A percentile compares a stretch with the other conserved stretches of the same genome.
Evolutionary conservation across 2,113 vertebrate genomes (phyloP).

Genomic region (Thomomys bottae): DNA sequence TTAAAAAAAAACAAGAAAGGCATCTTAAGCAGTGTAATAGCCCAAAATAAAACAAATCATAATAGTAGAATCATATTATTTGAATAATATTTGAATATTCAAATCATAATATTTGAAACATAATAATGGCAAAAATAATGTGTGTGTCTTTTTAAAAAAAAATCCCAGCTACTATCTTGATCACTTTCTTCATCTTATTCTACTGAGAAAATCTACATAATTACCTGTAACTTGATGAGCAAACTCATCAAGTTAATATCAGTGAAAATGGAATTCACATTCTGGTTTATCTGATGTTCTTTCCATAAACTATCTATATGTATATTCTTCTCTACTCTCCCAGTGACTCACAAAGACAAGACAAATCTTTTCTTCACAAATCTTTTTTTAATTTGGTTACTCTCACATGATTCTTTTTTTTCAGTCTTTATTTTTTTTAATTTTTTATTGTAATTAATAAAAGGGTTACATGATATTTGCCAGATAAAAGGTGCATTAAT

Average conservation of each 20-base stretch:
- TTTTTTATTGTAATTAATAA: too few relatives aligned
- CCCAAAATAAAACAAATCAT: conserved; percentile 1
- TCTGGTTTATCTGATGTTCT: background rate
- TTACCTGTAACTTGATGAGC: background rate
- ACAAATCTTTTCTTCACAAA: background rate
- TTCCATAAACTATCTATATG: background rate
- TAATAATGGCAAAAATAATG: too few relatives aligned
- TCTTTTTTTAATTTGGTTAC: background rate
- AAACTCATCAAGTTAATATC: background rate
- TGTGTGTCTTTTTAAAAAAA: background rate
- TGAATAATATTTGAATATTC: too few relatives aligned
- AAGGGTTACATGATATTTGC: too few relatives aligned
- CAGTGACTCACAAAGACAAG: background rate
- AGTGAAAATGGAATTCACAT: background rate
- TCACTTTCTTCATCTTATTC: background rate
- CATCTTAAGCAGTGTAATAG: background rate
- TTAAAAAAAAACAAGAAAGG: background rate
- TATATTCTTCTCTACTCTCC: background rate
- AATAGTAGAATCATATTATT: too few relatives aligned
- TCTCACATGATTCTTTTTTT: background rate
- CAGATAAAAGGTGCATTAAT: too few relatives aligned
- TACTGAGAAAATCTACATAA: background rate
- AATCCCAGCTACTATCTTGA: background rate
- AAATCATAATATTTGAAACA: too few relatives aligned
- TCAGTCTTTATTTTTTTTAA: too few relatives aligned